Evolutionary conservation across 1,140 invertebrate genomes (phyloP).

Genomic region (Cyclargus thomasi): DNA sequence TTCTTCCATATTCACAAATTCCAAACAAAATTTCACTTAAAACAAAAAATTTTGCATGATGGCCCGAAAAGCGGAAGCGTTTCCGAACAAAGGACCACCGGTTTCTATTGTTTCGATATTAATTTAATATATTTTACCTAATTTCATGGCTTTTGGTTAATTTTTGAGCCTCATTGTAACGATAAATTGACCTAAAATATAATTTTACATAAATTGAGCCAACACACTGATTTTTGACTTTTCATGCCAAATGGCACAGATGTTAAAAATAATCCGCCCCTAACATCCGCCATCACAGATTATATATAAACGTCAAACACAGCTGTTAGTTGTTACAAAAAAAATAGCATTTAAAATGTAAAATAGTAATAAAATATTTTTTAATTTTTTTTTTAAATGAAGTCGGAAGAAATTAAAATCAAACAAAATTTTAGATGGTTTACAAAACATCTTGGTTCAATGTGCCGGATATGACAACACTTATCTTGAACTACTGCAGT

Average conservation of each 20-base stretch:
- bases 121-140: constrained; percentile 49
- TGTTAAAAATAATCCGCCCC: constrained; percentile 31
- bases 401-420: neutral
- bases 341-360: neutral
- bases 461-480: constrained; percentile 48
- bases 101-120: constrained; percentile 24
- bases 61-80: constrained; percentile 32
- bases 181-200: constrained; percentile 42
- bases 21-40: constrained; percentile 46
- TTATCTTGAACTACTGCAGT: constrained; percentile 44
- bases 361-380: too few relatives aligned
- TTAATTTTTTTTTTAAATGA: too few relatives aligned
- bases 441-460: neutral
- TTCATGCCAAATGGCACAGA: constrained; percentile 51
- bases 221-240: constrained; percentile 64
- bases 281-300: constrained; percentile 26
- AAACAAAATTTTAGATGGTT: neutral
- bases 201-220: constrained; percentile 55
- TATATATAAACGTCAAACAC: constrained; percentile 36
- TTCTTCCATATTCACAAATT: constrained; percentile 60
- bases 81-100: constrained; percentile 35
- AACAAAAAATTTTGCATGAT: constrained; percentile 44
- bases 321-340: constrained; percentile 42
- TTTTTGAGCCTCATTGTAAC: constrained; percentile 44
- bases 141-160: constrained; percentile 42